Conservation (phyloP, 2,113 vertebrate genomes). For the Nanorana parkeri region DNA sequence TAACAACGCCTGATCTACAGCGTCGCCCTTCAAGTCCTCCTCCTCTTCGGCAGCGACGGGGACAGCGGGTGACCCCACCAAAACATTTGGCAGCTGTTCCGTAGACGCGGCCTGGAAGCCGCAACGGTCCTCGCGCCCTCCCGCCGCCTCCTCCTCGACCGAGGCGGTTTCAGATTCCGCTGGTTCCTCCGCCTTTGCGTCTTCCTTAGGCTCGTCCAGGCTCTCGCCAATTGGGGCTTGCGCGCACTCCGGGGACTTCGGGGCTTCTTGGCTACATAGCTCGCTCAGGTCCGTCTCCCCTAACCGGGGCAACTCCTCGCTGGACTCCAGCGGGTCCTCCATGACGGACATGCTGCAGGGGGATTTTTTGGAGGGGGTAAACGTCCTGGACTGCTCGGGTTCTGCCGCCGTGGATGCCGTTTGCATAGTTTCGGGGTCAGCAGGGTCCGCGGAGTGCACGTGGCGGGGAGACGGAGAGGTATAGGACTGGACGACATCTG, state of each 20-base stretch:
- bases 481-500: conserved; percentile 77
- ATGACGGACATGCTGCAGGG: conserved; percentile 50
- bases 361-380: conserved; percentile 62
- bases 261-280: conserved; percentile 47
- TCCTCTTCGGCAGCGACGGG: conserved; percentile 11
- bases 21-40: background rate
- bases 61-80: conserved; percentile 25
- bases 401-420: conserved; percentile 63
- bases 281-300: conserved; percentile 42
- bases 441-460: conserved; percentile 81
- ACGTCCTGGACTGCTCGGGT: conserved; percentile 72
- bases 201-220: conserved; percentile 64
- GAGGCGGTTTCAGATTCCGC: conserved; percentile 18
- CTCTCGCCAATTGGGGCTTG: background rate
- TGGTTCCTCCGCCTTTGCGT: conserved; percentile 16
- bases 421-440: conserved; percentile 84
- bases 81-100: conserved; percentile 43
- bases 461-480: conserved; percentile 75
- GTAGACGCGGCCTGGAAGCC: background rate
- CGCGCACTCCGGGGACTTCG: conserved; percentile 59
- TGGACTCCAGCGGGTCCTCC: conserved; percentile 28
- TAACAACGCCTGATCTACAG: conserved; percentile 6
- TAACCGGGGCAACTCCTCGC: conserved; percentile 32
- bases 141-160: conserved; percentile 56
- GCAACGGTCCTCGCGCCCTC: background rate